These are phyloP conservation scores for Hydrophis major DNA, from an alignment of 2,797 vertebrate species.

Conservation along the genomic window DNA sequence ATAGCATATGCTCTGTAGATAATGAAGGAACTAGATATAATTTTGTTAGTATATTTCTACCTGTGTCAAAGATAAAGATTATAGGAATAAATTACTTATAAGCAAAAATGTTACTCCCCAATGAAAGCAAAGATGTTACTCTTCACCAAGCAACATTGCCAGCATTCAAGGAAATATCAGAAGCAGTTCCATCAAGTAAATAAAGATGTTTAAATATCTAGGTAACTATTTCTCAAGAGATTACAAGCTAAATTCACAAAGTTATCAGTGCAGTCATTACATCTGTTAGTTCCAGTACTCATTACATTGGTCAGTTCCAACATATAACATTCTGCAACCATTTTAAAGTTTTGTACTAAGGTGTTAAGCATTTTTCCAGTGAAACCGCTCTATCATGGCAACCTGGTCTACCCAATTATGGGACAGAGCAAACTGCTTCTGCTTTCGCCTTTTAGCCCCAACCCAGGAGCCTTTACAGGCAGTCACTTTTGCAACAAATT, in stretches of 20 bases:
- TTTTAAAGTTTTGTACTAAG: not conserved
- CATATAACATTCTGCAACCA: not conserved
- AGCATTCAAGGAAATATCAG: not conserved
- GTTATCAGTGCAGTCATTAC: not conserved
- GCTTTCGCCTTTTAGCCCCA: too few species aligned
- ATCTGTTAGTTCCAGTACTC: not conserved
- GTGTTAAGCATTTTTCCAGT: not conserved
- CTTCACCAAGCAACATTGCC: not conserved
- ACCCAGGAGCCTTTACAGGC: too few species aligned
- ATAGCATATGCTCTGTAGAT: not conserved
- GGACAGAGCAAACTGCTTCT: too few species aligned
- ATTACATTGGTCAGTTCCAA: not conserved
- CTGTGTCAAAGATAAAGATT: not conserved
- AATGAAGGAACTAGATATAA: not conserved
- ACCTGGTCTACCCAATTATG: too few species aligned
- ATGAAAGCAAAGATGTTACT: not conserved
- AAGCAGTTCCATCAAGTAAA: not conserved
- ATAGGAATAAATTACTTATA: not conserved
- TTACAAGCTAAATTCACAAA: not conserved
- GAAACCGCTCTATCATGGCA: too few species aligned
- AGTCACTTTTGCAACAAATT: too few species aligned
- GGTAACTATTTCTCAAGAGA: not conserved
- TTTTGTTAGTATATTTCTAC: not conserved
- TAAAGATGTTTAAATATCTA: not conserved
- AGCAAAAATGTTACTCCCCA: not conserved